These are phyloP conservation scores for Elephantulus edwardii DNA, from an alignment of 2,113 vertebrate genomes.

Conservation along the genomic window DNA sequence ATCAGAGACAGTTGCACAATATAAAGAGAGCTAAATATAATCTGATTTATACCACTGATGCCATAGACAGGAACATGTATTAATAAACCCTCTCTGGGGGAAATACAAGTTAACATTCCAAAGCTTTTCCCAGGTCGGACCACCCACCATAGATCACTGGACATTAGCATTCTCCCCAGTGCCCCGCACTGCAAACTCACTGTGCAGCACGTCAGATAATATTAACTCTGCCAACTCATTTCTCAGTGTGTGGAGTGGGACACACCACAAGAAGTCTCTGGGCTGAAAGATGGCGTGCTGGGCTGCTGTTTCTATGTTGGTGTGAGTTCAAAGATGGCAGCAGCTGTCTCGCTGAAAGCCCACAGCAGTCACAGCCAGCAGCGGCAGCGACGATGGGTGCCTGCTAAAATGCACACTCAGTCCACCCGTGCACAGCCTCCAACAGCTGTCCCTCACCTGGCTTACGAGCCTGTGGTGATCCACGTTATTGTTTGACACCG, in stretches of 20 bases:
- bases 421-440: not conserved
- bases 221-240: not conserved
- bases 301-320: rapidly evolving
- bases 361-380: rapidly evolving
- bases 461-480: too few species aligned
- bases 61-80: not conserved
- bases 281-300: rapidly evolving
- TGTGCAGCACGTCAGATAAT: not conserved
- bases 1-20: constrained; percentile 28
- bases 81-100: constrained; percentile 43
- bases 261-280: not conserved
- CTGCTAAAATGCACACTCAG: not conserved
- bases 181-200: not conserved
- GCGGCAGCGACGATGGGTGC: rapidly evolving
- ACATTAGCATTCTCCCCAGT: constrained; percentile 50
- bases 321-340: not conserved
- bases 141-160: not conserved
- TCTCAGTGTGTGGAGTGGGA: not conserved
- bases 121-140: constrained; percentile 33
- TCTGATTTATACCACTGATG: constrained; percentile 44
- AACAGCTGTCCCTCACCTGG: not conserved
- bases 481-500: not conserved
- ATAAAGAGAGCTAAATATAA: constrained; percentile 44
- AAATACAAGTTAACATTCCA: not conserved
- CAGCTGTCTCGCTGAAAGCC: too few species aligned